These are phyloP conservation scores for Eupelmus urozonus DNA, from an alignment of 2,888 invertebrate species.

Conservation along the genomic window DNA sequence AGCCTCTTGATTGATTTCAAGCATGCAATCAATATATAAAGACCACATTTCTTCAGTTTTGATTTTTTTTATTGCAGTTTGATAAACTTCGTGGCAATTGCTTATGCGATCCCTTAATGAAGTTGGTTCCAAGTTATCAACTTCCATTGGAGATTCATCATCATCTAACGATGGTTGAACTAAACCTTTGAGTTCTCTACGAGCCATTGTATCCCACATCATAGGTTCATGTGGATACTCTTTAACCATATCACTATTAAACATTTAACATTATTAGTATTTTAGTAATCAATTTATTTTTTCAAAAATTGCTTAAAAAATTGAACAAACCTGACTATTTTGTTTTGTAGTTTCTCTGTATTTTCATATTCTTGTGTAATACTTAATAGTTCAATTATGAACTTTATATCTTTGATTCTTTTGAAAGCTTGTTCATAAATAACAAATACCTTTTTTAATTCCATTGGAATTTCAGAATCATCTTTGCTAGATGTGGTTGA, in stretches of 20 bases:
- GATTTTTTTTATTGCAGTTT: slow-evolving; percentile 77
- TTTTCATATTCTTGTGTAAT: slow-evolving; percentile 80
- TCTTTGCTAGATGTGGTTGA: slow-evolving; percentile 13
- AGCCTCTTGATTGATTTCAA: slow-evolving; percentile 79
- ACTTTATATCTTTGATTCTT: slow-evolving; percentile 79
- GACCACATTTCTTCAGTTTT: slow-evolving; percentile 80
- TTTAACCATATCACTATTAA: slow-evolving; percentile 77
- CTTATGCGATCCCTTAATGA: slow-evolving; percentile 77
- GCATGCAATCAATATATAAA: slow-evolving; percentile 80
- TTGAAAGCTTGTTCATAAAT: slow-evolving; percentile 82
- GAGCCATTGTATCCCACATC: slow-evolving; percentile 82
- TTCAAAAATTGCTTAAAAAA: no score
- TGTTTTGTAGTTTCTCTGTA: slow-evolving; percentile 80
- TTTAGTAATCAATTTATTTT: background rate
- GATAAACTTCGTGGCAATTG: slow-evolving; percentile 78
- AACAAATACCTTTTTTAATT: slow-evolving; percentile 80
- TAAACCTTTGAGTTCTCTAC: slow-evolving; percentile 80
- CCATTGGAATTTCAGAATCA: slow-evolving; percentile 65
- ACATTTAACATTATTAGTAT: slow-evolving; percentile 3
- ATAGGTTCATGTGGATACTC: slow-evolving; percentile 79
- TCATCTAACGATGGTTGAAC: slow-evolving; percentile 65
- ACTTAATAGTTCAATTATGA: slow-evolving; percentile 82
- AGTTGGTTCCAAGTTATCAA: slow-evolving; percentile 65
- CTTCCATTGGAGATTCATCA: slow-evolving; percentile 64
- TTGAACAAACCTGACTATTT: slow-evolving; percentile 75